Percentiles rank a stretch among this genome's conserved stretches.
phyloP scores from a whole-genome alignment of 2,797 vertebrate species.

The Kryptolebias ocellatus region DNA sequence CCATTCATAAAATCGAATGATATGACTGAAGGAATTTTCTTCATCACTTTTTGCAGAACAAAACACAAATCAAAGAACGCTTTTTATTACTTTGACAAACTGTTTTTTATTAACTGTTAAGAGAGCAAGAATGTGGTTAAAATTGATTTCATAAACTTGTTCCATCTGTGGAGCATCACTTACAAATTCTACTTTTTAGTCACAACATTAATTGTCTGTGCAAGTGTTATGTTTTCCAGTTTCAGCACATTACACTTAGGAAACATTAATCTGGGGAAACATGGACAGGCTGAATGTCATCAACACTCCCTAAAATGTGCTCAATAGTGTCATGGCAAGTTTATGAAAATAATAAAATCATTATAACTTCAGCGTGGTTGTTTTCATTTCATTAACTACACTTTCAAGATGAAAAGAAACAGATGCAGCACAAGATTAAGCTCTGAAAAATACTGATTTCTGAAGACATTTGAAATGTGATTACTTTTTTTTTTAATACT shows the following conservation, averaged over 20 bases:
- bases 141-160: neutral
- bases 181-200: conserved; percentile 19
- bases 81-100: neutral
- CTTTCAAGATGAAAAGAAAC: conserved; percentile 23
- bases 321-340: neutral
- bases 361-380: conserved; percentile 26
- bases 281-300: conserved; percentile 20
- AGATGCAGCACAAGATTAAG: neutral
- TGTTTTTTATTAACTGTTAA: neutral
- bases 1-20: neutral
- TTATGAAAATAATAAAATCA: conserved; percentile 35
- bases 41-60: neutral
- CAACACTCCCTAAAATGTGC: conserved; percentile 36
- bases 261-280: conserved; percentile 25
- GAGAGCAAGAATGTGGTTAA: neutral
- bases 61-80: neutral
- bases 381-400: conserved; percentile 42
- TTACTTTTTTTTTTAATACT: neutral
- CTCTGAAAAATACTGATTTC: neutral
- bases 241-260: conserved; percentile 24
- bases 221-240: conserved; percentile 29
- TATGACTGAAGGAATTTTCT: neutral
- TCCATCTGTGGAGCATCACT: conserved; percentile 1
- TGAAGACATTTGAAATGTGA: conserved; percentile 14
- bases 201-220: conserved; percentile 40